These are phyloP conservation scores for Enteromius paludinosus DNA, from an alignment of 2,797 vertebrate species.

Conservation along the genomic window DNA sequence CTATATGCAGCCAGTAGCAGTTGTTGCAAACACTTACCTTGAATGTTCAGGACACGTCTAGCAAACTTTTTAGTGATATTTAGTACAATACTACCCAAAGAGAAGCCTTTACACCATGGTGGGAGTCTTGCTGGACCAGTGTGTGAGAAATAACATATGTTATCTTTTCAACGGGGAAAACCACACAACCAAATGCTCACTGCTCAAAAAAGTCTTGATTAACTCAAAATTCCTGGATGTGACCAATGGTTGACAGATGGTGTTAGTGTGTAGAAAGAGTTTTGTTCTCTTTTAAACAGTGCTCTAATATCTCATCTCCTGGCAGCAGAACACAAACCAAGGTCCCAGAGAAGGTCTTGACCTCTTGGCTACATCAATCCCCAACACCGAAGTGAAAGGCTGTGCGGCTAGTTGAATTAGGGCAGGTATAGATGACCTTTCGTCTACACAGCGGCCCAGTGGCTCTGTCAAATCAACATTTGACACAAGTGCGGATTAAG, in stretches of 20 bases:
- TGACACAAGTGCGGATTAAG: conserved; percentile 68
- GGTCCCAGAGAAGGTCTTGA: conserved; percentile 35
- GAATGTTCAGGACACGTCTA: conserved; percentile 54
- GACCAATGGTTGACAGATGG: conserved; percentile 43
- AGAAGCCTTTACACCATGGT: not conserved
- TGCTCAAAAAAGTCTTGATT: conserved; percentile 40
- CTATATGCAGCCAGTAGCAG: conserved; percentile 45
- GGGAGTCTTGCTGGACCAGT: not conserved
- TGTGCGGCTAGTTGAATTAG: conserved; percentile 49
- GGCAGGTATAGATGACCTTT: conserved; percentile 58
- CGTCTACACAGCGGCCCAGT: conserved; percentile 64
- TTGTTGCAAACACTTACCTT: conserved; percentile 22
- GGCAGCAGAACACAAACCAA: conserved; percentile 49
- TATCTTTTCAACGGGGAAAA: conserved; percentile 13
- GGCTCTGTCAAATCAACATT: conserved; percentile 70
- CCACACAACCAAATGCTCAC: conserved; percentile 20
- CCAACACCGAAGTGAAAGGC: conserved; percentile 39
- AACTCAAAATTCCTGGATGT: conserved; percentile 21
- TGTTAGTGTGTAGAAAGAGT: conserved; percentile 42
- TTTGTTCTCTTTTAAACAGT: conserved; percentile 41
- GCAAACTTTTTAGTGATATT: conserved; percentile 49
- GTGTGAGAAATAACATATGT: conserved; percentile 17
- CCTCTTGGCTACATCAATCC: conserved; percentile 43
- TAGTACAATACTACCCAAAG: not conserved
- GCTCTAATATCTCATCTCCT: conserved; percentile 47